These are phyloP conservation scores for Saguinus imperator DNA, from an alignment of 2,113 vertebrate species.

Conservation along the genomic window DNA sequence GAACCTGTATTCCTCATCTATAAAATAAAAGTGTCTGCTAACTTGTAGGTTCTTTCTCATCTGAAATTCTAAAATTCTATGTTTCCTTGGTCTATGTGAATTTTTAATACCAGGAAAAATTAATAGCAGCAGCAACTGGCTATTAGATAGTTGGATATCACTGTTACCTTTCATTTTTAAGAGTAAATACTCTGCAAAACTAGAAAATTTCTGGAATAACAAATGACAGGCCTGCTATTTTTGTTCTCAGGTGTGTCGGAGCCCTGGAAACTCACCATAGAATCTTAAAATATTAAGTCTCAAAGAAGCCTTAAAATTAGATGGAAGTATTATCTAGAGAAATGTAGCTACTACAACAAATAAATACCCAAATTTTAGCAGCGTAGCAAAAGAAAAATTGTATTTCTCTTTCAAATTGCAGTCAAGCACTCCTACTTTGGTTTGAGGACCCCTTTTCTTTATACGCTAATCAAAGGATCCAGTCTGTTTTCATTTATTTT, in stretches of 20 bases:
- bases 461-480: neutral
- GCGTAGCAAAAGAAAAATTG: neutral
- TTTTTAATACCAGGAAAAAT: slow-evolving; percentile 12
- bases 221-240: neutral
- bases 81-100: slow-evolving; percentile 23
- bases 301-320: neutral
- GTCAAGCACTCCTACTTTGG: neutral
- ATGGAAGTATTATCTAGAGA: neutral
- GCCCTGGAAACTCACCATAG: neutral
- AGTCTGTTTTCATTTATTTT: neutral
- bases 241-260: neutral
- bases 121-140: neutral
- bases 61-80: neutral
- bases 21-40: neutral
- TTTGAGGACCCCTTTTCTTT: neutral
- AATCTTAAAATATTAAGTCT: neutral
- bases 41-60: neutral
- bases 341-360: neutral
- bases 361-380: neutral
- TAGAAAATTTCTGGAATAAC: neutral
- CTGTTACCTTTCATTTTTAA: neutral
- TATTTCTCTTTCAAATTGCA: neutral
- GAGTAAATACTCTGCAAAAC: neutral
- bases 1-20: neutral
- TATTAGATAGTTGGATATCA: neutral